Conservation (phyloP, 2,888 invertebrate genomes). For the Drosophila paramelanica region DNA sequence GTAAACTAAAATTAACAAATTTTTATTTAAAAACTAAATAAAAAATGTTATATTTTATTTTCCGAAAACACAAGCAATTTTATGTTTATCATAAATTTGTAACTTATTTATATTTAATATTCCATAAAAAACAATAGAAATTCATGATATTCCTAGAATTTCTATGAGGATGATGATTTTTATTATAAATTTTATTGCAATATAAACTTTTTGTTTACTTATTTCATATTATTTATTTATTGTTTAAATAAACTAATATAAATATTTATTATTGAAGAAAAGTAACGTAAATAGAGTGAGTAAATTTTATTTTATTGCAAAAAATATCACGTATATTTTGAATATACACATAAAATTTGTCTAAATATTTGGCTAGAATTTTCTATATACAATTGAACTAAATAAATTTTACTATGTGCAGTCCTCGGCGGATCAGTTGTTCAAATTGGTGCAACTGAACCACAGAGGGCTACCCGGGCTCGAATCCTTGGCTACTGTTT, state of each 20-base stretch:
- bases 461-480: not conserved
- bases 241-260: no score
- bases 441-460: not conserved
- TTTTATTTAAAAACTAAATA: not conserved
- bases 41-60: not conserved
- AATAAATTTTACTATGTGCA: slow-evolving; percentile 35
- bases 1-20: no score
- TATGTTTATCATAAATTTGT: no score
- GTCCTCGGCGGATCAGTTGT: not conserved
- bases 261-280: no score
- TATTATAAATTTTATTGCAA: no score
- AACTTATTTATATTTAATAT: no score
- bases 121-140: no score
- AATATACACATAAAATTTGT: slow-evolving; percentile 47
- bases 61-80: no score
- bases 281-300: not conserved
- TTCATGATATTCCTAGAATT: no score
- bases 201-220: no score
- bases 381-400: slow-evolving; percentile 53
- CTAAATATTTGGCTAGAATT: slow-evolving; percentile 42
- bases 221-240: no score
- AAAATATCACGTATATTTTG: slow-evolving; percentile 64
- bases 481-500: not conserved
- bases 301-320: slow-evolving; percentile 67
- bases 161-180: no score